These are phyloP conservation scores for Branchellion lobata DNA, from an alignment of 2,888 invertebrate species.

Conservation along the genomic window DNA sequence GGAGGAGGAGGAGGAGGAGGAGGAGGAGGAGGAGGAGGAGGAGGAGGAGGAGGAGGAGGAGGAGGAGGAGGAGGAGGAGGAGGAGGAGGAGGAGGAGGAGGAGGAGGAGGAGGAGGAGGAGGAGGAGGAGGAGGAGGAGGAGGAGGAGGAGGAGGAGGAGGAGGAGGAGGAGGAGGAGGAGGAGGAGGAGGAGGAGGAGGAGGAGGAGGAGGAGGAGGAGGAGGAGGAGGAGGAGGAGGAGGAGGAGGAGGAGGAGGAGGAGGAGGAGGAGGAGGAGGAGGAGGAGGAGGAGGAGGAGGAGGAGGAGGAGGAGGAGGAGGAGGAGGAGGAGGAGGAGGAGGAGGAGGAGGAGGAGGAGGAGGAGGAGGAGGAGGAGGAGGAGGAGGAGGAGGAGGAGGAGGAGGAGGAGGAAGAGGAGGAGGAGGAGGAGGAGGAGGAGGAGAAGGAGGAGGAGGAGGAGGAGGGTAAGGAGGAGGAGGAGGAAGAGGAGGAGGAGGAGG, in stretches of 20 bases:
- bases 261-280: not conserved
- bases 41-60: not conserved
- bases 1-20: constrained; percentile 1
- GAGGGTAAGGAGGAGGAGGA: not conserved
- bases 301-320: not conserved
- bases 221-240: not conserved
- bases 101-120: not conserved
- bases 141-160: not conserved
- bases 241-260: not conserved
- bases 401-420: not conserved
- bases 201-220: not conserved
- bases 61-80: not conserved
- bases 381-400: not conserved
- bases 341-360: not conserved
- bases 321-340: not conserved
- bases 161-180: not conserved
- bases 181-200: not conserved
- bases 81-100: not conserved
- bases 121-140: not conserved
- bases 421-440: not conserved
- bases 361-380: not conserved
- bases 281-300: not conserved
- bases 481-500: not conserved
- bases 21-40: not conserved
- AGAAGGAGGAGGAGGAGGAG: not conserved